Percentiles rank a stretch among this genome's conserved stretches.
phyloP scores from a whole-genome alignment of 2,888 invertebrate species.

The Xestia ashworthii region DNA sequence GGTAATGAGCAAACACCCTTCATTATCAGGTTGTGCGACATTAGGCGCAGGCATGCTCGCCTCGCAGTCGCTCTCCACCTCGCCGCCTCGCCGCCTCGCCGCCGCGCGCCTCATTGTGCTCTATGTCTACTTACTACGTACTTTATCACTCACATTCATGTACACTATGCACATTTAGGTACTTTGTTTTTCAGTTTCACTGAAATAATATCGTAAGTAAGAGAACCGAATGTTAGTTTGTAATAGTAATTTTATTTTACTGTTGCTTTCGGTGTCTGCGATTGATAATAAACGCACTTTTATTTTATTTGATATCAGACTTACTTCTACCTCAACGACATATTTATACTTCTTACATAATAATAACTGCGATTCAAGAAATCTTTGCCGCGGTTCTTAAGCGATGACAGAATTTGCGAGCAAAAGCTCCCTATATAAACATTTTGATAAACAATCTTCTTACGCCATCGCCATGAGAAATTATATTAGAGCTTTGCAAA shows the following conservation, averaged over 20 bases:
- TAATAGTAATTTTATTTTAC: neutral
- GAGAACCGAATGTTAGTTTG: neutral
- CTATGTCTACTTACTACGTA: constrained; percentile 27
- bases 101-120: constrained; percentile 46
- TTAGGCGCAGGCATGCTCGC: constrained; percentile 72
- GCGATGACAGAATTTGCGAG: constrained; percentile 16
- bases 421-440: constrained; percentile 12
- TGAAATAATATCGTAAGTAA: neutral
- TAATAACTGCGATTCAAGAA: constrained; percentile 15
- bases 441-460: constrained; percentile 31
- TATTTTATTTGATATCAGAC: neutral
- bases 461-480: constrained; percentile 18
- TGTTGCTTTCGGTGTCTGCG: neutral
- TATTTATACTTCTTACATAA: neutral
- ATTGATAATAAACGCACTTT: neutral
- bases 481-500: constrained; percentile 40
- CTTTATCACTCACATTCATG: constrained; percentile 10
- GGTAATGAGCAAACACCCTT: constrained; percentile 75
- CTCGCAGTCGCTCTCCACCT: constrained; percentile 33
- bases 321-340: neutral
- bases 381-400: neutral
- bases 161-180: neutral
- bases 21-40: constrained; percentile 76
- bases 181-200: neutral
- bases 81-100: constrained; percentile 49